A percentile compares a stretch with the other conserved stretches of the same genome.
Conservation (phyloP, 2,888 invertebrate species). For the Margaritifera margaritifera region DNA sequence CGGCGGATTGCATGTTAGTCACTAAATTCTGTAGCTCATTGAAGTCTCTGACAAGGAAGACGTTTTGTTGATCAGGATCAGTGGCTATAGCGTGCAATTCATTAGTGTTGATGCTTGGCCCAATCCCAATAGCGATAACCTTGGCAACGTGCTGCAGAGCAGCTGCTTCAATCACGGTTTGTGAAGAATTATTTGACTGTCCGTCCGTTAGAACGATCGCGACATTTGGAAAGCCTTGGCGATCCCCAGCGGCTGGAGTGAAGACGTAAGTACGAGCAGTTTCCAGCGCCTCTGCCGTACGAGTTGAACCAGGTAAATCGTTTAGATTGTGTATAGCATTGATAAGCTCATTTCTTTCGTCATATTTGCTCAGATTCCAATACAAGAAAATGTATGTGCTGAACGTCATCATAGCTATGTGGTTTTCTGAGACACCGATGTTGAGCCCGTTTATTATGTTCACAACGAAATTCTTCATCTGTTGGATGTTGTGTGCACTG, state of each 20-base stretch:
- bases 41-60: too few species aligned
- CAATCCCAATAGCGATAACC: constrained; percentile 34
- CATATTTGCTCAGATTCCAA: too few species aligned
- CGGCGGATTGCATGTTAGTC: too few species aligned
- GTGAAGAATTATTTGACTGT: constrained; percentile 18
- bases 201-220: constrained; percentile 36
- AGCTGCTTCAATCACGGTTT: constrained; percentile 22
- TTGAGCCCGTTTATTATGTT: too few species aligned
- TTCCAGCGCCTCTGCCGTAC: constrained; percentile 19
- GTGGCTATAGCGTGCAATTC: too few species aligned
- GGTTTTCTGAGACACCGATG: too few species aligned
- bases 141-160: constrained; percentile 17
- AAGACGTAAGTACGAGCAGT: constrained; percentile 18
- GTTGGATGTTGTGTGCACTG: too few species aligned
- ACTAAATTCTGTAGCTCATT: too few species aligned
- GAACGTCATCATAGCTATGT: too few species aligned
- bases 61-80: too few species aligned
- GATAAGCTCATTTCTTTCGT: background rate
- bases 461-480: too few species aligned
- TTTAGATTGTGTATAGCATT: constrained; percentile 5
- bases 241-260: constrained; percentile 14
- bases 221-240: constrained; percentile 26
- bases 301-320: constrained; percentile 17
- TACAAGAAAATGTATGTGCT: too few species aligned
- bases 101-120: constrained; percentile 1